Conservation (phyloP, 2,888 invertebrate genomes). For the Catocala nupta region DNA sequence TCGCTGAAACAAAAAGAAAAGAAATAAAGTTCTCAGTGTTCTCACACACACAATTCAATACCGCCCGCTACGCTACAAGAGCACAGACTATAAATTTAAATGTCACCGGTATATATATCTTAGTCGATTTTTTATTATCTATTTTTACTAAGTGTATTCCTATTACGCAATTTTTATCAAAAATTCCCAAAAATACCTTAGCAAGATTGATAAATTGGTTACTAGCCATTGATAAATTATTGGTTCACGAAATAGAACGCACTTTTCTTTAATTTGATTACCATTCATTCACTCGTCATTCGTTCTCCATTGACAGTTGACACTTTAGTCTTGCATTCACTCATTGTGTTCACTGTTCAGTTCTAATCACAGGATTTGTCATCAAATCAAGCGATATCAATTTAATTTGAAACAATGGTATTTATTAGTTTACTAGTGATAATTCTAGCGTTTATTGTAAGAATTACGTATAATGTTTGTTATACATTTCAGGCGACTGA, state of each 20-base stretch:
- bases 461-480: conserved; percentile 8
- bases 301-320: too few relatives aligned
- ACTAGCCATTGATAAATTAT: too few relatives aligned
- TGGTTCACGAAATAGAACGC: too few relatives aligned
- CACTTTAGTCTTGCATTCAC: too few relatives aligned
- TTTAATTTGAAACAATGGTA: conserved; percentile 41
- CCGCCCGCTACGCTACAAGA: conserved; percentile 35
- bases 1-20: conserved; percentile 52
- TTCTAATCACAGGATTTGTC: conserved; percentile 32
- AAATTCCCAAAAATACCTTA: too few relatives aligned
- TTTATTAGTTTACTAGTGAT: conserved; percentile 5
- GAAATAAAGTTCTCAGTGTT: conserved; percentile 41
- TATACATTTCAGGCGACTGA: conserved; percentile 89
- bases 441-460: background rate
- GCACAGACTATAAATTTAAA: conserved; percentile 35
- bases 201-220: too few relatives aligned
- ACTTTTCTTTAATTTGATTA: too few relatives aligned
- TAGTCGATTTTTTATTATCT: conserved; percentile 15
- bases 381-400: conserved; percentile 26
- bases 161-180: too few relatives aligned
- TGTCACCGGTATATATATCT: conserved; percentile 21
- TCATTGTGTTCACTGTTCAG: background rate
- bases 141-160: background rate
- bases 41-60: conserved; percentile 38
- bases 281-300: too few relatives aligned